Evolutionary conservation across 1,140 invertebrate species (phyloP).

Genomic region (Pseudomyrmex concolor): DNA sequence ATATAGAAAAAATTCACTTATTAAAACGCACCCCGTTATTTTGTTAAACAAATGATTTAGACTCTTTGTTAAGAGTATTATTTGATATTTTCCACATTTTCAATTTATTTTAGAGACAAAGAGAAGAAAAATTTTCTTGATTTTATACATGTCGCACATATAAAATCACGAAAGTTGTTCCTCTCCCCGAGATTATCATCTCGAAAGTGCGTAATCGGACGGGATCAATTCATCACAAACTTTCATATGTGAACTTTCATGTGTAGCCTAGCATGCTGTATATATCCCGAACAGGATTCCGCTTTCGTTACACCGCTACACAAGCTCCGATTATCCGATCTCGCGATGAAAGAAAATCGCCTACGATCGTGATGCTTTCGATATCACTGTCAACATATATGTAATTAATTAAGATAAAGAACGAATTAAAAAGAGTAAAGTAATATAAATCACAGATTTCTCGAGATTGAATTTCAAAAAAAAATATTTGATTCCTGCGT

Average conservation of each 20-base stretch:
- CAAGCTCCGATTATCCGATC: constrained; percentile 23
- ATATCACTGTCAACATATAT: constrained; percentile 7
- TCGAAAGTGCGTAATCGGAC: constrained; percentile 40
- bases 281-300: constrained; percentile 26
- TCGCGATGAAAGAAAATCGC: constrained; percentile 1
- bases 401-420: background rate
- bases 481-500: background rate
- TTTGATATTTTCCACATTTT: too few species aligned
- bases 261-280: constrained; percentile 7
- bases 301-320: constrained; percentile 28
- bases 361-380: background rate
- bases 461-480: background rate
- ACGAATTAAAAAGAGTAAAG: background rate
- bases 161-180: background rate
- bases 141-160: too few species aligned
- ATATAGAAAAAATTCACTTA: background rate
- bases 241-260: constrained; percentile 41
- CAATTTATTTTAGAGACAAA: too few species aligned
- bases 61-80: too few species aligned
- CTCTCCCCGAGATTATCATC: constrained; percentile 24
- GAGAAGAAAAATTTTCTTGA: too few species aligned
- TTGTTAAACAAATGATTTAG: too few species aligned
- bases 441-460: background rate
- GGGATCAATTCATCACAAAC: constrained; percentile 27
- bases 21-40: too few species aligned